Conservation (phyloP, 2,113 vertebrate genomes). For the Myocastor coypus region DNA sequence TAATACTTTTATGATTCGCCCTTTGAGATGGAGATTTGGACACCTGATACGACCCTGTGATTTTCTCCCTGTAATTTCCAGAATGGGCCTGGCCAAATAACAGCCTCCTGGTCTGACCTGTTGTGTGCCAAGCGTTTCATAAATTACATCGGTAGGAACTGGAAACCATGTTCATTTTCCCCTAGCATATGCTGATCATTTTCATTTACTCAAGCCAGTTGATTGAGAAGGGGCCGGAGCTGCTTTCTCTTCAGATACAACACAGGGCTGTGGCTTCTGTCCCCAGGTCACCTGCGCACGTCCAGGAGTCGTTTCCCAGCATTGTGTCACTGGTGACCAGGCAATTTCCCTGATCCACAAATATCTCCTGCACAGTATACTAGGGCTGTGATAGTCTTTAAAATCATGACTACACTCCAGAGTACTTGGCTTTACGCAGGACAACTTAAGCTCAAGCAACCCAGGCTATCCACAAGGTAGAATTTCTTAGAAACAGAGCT, state of each 20-base stretch:
- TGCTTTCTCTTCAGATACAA: conserved; percentile 60
- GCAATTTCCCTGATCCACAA: conserved; percentile 34
- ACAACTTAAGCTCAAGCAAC: background rate
- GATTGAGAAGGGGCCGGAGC: background rate
- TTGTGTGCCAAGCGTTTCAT: conserved; percentile 75
- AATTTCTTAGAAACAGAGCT: background rate
- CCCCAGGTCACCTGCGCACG: conserved; percentile 54
- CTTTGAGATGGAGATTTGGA: conserved; percentile 77
- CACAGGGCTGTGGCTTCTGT: conserved; percentile 25
- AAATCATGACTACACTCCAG: background rate
- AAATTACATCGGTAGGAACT: conserved; percentile 60
- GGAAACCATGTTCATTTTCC: conserved; percentile 57
- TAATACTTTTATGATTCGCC: conserved; percentile 83
- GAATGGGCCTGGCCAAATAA: conserved; percentile 75
- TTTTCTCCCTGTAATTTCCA: conserved; percentile 81
- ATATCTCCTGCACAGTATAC: background rate
- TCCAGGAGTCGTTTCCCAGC: conserved; percentile 56
- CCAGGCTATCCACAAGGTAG: background rate
- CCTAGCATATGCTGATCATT: conserved; percentile 59
- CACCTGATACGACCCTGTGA: conserved; percentile 73
- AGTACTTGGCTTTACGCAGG: background rate
- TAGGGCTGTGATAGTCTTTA: background rate
- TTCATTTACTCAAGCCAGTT: conserved; percentile 48
- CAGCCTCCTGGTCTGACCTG: conserved; percentile 58
- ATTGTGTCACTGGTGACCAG: background rate